Conservation (phyloP, 2,113 vertebrate genomes). For the Oncorhynchus gorbuscha region DNA sequence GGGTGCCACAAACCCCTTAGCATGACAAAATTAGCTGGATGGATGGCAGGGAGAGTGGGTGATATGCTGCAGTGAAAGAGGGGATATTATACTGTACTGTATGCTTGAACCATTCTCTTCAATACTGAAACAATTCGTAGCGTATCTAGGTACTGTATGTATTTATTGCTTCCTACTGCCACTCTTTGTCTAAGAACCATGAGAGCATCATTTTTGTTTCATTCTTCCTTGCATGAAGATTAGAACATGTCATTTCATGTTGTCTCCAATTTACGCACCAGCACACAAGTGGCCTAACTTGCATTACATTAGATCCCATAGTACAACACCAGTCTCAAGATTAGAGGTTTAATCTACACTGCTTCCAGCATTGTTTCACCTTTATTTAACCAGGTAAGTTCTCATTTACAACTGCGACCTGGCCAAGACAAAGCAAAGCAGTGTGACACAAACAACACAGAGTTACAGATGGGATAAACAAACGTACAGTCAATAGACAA, state of each 20-base stretch:
- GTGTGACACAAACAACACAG: too few species aligned
- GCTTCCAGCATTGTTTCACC: slow-evolving; percentile 7
- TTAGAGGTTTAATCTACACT: slow-evolving; percentile 19
- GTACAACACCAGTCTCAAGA: slow-evolving; percentile 41
- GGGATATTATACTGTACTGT: too few species aligned
- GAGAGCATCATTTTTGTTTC: neutral
- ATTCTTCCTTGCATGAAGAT: neutral
- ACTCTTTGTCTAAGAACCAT: neutral
- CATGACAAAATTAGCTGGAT: neutral
- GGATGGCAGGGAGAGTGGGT: neutral
- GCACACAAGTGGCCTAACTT: slow-evolving; percentile 34
- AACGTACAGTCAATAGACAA: too few species aligned
- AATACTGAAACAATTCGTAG: slow-evolving; percentile 15
- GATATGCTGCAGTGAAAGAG: neutral
- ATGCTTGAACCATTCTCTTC: slow-evolving; percentile 8
- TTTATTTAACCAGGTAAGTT: too few species aligned
- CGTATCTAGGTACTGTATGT: neutral
- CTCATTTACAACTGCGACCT: too few species aligned
- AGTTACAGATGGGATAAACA: too few species aligned
- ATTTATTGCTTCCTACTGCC: neutral
- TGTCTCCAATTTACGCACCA: slow-evolving; percentile 44
- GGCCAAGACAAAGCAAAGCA: too few species aligned
- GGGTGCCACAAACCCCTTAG: slow-evolving; percentile 29
- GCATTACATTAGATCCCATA: slow-evolving; percentile 20
- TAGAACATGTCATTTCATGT: neutral